Evolutionary conservation across 2,113 vertebrate species (phyloP), one percentile per base, ranked within the genome.

Genomic region (Dendrocopos noguchii): DNA sequence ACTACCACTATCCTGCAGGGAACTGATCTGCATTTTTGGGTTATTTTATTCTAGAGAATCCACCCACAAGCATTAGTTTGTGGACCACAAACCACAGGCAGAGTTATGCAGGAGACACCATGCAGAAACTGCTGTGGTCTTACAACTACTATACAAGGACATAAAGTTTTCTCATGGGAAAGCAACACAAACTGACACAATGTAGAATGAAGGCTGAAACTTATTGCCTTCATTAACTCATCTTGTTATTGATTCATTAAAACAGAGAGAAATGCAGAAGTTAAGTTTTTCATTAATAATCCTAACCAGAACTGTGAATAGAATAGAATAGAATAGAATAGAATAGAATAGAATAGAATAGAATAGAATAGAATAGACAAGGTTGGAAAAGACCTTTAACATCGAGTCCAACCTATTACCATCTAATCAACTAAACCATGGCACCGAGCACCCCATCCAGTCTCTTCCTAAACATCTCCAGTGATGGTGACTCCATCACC

Each of bases 281-380:
- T 59, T 74, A 67, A 91, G 29, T 15, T 93, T 65, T 82, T 95
- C 71, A 88, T 86, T 84, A 94, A 93, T 57, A 88, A 84, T 27
- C 20, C 42, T 61, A 88, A 91, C 28, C 34, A 95, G 71, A 91
- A 88, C 67, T 59, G 59, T 36, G 50, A 34, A 72, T 36, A 36
- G 39, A 39, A 39, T 39, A 39, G 39, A 39, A 39, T 39, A 39
- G 36, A 39, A 39, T 36, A 36, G 36, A 36, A 36, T 36, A 36
- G 36, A 36, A 36, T 39, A 39, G 36, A 39, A 39, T 10, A 39
- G 36, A 39, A 39, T 39, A 39, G 36, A 39, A 39, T 39, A 39
- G 36, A 39, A 39, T 39, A 39, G 39, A 39, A 39, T 39, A 39
- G 39, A 39, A 10, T 11, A 12, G 11, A 39, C 39, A 10, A 12